Base-by-base conservation (phyloP, 2,797 vertebrate species). In the Hirundo rustica region DNA sequence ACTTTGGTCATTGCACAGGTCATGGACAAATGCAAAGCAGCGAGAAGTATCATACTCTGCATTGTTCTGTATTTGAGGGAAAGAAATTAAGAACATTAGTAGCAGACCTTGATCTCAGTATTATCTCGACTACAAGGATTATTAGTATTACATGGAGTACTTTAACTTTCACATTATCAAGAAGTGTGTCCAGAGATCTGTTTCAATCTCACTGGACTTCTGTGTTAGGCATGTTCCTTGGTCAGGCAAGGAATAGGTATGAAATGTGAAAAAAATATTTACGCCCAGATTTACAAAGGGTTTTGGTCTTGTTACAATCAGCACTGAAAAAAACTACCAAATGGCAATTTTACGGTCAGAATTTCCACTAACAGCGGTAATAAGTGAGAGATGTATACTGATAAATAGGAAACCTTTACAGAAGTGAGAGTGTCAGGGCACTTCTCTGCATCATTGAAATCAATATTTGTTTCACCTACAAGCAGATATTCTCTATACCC, bases 11-110 rank as follows among this genome's bases (percentile, higher is more conserved):
- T 98, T 98, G 92, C 99, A 99, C 83, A 99, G 96, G 96, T 99
- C 98, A 1, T 99, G 99, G 96, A 99, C 98, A 88, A 99, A 99
- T 7, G 98, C 99, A 36, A 98, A 98, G 97, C 99, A 99, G 92
- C 99, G 99, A 44, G 89, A 97, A 21, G 98, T 92, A 87, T 99
- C 98, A 29, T 99, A 99, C 42, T 99, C 98, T 18, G 98, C 92
- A 95, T 99, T 98, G 94, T 97, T 98, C 99, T 99, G 97, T 47
- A 67, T 75, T 85, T 40, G 73, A 95, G 20, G 22, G 73, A 93
- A 54, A 95, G 61, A 96, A 85, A 83, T 75, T 1, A 73, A 29
- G 12, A 92, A 55, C 42, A 92, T 94, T 60, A 96, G 42, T 27
- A 84, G 62, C 53, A 93, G 75, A 36, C 16, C 9, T 23, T 25